Percentiles rank a stretch among this genome's conserved stretches.
These are phyloP conservation scores for Entomobrya multifasciata DNA, from an alignment of 2,888 invertebrate genomes.

Conservation along the genomic window DNA sequence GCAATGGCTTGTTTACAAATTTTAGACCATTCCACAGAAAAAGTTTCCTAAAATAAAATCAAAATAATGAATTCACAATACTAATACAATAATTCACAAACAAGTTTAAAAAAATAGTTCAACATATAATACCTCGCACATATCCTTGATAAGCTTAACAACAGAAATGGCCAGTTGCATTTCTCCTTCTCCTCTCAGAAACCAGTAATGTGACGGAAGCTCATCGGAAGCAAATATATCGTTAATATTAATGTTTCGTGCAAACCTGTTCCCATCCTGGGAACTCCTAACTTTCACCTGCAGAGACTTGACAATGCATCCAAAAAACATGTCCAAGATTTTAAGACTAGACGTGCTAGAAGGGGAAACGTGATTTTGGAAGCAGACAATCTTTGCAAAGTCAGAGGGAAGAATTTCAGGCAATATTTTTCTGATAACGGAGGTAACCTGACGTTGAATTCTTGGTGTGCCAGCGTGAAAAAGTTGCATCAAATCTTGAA, in stretches of 20 bases:
- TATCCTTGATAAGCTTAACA: slow-evolving; percentile 92
- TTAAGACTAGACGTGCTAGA: slow-evolving; percentile 83
- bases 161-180: slow-evolving; percentile 93
- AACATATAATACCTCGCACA: slow-evolving; percentile 89
- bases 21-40: slow-evolving; percentile 92
- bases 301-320: slow-evolving; percentile 94
- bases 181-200: slow-evolving; percentile 91
- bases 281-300: slow-evolving; percentile 88
- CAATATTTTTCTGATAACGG: slow-evolving; percentile 91
- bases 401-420: slow-evolving; percentile 93
- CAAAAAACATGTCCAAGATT: slow-evolving; percentile 93
- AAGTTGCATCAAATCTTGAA: slow-evolving; percentile 91
- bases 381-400: slow-evolving; percentile 87
- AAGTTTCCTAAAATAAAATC: slow-evolving; percentile 86
- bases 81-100: neutral
- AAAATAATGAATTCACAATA: neutral
- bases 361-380: slow-evolving; percentile 45
- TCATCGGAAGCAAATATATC: slow-evolving; percentile 78
- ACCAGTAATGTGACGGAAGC: slow-evolving; percentile 85
- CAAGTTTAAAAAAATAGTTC: neutral
- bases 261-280: slow-evolving; percentile 77
- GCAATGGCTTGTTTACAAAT: slow-evolving; percentile 94
- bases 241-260: slow-evolving; percentile 77
- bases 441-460: slow-evolving; percentile 95
- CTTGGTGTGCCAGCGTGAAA: slow-evolving; percentile 96